Evolutionary conservation across 2,113 vertebrate genomes (phyloP).

Genomic region (Micromys minutus): DNA sequence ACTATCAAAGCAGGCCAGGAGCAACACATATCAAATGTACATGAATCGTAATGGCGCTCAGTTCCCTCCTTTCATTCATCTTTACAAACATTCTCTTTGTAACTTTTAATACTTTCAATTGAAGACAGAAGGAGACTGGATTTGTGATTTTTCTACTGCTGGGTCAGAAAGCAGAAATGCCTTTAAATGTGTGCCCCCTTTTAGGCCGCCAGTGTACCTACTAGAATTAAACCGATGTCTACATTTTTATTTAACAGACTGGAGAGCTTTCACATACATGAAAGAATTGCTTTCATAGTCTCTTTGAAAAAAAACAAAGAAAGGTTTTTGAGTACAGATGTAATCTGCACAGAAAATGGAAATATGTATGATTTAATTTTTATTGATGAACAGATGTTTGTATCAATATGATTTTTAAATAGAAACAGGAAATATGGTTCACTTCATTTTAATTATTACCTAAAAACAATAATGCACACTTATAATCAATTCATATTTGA

Average conservation of each 20-base stretch:
- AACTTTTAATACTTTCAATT: slow-evolving; percentile 30
- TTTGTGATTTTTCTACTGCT: neutral
- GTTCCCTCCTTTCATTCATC: slow-evolving; percentile 10
- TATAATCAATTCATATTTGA: neutral
- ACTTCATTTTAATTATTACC: neutral
- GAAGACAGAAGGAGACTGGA: slow-evolving; percentile 14
- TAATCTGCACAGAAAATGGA: neutral
- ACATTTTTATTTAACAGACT: neutral
- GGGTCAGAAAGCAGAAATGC: slow-evolving; percentile 41
- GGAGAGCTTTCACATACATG: neutral
- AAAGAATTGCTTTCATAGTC: neutral
- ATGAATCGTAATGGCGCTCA: neutral
- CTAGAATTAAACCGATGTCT: neutral
- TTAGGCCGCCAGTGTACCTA: neutral
- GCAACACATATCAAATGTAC: slow-evolving; percentile 23
- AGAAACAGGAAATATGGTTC: neutral
- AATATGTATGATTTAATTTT: neutral
- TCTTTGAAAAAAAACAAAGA: neutral
- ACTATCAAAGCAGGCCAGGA: slow-evolving; percentile 33
- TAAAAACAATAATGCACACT: neutral
- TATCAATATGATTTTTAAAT: neutral
- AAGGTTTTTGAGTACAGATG: slow-evolving; percentile 21
- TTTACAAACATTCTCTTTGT: slow-evolving; percentile 38
- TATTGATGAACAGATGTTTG: neutral
- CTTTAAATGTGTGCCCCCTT: neutral